Percentiles rank a stretch among this genome's conserved stretches.
Conservation (phyloP, 2,113 vertebrate genomes). For the Elachura formosa region DNA sequence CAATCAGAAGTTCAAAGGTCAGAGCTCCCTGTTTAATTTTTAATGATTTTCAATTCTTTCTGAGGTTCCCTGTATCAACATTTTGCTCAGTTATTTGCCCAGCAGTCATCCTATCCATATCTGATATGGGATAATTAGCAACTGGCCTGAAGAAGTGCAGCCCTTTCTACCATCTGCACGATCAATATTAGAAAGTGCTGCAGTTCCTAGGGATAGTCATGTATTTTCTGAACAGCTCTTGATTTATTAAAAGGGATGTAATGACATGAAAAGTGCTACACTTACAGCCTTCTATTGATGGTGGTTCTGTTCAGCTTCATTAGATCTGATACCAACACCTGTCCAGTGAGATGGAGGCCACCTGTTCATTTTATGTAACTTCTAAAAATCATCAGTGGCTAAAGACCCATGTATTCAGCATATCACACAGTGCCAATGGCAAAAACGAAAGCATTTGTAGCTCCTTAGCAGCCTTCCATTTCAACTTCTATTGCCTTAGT, state of each 20-base stretch:
- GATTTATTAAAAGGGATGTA: conserved; percentile 23
- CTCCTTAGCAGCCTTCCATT: not conserved
- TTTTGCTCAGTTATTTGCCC: conserved; percentile 13
- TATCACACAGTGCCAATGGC: not conserved
- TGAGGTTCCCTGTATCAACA: not conserved
- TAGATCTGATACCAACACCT: conserved; percentile 6
- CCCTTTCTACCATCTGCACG: not conserved
- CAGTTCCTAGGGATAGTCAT: not conserved
- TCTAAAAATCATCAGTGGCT: not conserved
- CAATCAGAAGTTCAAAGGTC: not conserved
- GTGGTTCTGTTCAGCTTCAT: conserved; percentile 22
- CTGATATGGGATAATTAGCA: conserved; percentile 46
- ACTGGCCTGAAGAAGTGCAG: conserved; percentile 12
- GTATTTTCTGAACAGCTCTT: not conserved
- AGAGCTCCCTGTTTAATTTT: not conserved
- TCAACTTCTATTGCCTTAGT: not conserved
- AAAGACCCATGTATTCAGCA: not conserved
- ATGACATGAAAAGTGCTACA: not conserved
- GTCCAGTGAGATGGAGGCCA: not conserved
- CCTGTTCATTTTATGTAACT: not conserved
- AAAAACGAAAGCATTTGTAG: not conserved
- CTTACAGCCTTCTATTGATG: not conserved
- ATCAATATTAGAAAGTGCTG: conserved; percentile 8
- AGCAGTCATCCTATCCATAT: conserved; percentile 7
- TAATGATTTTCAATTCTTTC: conserved; percentile 21